Evolutionary conservation across 1,140 invertebrate species (phyloP).

Genomic region (Nasonia longicornis): DNA sequence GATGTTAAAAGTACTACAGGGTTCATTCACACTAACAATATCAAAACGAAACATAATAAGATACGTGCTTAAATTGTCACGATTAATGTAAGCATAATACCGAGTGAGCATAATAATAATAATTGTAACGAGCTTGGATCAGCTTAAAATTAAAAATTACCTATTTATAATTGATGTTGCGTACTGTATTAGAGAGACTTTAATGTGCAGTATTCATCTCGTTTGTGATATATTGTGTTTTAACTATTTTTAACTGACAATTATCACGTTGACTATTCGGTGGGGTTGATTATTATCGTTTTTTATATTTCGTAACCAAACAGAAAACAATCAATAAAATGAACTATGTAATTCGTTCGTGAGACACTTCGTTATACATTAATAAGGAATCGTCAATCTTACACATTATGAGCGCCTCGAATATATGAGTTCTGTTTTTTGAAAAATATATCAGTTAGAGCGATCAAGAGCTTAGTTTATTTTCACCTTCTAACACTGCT

Average conservation of each 20-base stretch:
- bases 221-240: not conserved
- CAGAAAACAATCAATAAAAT: not conserved
- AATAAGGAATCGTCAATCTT: constrained; percentile 28
- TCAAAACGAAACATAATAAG: not conserved
- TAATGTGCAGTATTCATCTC: not conserved
- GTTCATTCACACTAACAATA: not conserved
- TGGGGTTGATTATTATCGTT: not conserved
- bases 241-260: not conserved
- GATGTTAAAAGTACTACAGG: not conserved
- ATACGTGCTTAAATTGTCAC: too few relatives aligned
- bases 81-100: not conserved
- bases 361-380: constrained; percentile 23
- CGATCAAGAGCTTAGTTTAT: not conserved
- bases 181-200: not conserved
- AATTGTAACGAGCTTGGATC: not conserved
- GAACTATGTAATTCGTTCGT: not conserved
- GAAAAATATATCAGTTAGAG: constrained; percentile 31
- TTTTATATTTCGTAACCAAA: constrained; percentile 4
- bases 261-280: not conserved
- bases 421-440: constrained; percentile 42
- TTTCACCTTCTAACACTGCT: not conserved
- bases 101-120: not conserved
- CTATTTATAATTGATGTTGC: not conserved
- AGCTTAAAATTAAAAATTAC: not conserved
- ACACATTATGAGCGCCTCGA: not conserved